phyloP scores from a whole-genome alignment of 1,140 invertebrate species.

The Plodia interpunctella region DNA sequence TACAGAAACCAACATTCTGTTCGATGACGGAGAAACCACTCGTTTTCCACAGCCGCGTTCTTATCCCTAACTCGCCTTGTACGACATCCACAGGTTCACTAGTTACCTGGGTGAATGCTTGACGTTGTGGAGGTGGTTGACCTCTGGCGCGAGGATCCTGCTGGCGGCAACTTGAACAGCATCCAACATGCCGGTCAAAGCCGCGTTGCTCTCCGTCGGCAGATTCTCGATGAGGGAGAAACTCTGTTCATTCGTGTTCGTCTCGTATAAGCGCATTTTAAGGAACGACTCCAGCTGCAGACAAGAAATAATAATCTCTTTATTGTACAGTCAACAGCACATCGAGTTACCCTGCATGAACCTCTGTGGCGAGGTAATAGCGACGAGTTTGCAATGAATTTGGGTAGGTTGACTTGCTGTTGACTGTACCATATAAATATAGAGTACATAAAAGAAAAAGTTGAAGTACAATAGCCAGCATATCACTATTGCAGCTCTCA shows the following conservation, averaged over 20 bases:
- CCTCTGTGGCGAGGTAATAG: no score
- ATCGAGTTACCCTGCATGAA: no score
- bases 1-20: slow-evolving; percentile 52
- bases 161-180: slow-evolving; percentile 40
- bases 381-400: no score
- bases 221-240: slow-evolving; percentile 53
- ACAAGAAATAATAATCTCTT: no score
- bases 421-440: no score
- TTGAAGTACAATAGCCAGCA: no score
- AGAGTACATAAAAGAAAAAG: no score
- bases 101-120: slow-evolving; percentile 41
- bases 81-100: no score
- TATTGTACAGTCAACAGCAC: no score
- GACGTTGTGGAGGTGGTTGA: slow-evolving; percentile 58
- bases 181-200: slow-evolving; percentile 47
- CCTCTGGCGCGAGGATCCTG: slow-evolving; percentile 35
- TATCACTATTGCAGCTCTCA: no score
- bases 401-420: no score
- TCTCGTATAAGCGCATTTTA: slow-evolving; percentile 63
- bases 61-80: no score
- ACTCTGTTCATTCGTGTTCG: slow-evolving; percentile 33
- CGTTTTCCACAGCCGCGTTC: slow-evolving; percentile 55
- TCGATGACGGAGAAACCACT: slow-evolving; percentile 45
- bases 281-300: slow-evolving; percentile 66
- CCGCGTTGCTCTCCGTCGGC: slow-evolving; percentile 45